Conservation (phyloP, 1,140 invertebrate genomes). For the Lasioglossum albipes region DNA sequence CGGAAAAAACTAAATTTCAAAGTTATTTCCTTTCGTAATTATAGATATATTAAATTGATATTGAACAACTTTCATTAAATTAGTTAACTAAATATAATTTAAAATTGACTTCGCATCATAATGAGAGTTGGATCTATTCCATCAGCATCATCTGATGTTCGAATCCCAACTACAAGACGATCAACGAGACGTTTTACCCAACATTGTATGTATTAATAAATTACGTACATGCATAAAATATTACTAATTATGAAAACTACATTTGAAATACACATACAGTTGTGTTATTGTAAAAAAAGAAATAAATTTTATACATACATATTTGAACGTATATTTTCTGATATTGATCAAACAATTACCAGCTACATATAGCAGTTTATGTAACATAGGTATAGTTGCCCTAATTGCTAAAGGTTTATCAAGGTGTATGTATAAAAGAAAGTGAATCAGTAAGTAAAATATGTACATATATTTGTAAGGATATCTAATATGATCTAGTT, state of each 20-base stretch:
- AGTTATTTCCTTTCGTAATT: constrained; percentile 17
- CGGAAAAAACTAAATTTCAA: constrained; percentile 27
- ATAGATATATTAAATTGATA: constrained; percentile 24
- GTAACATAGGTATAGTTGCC: background rate
- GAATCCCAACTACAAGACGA: constrained; percentile 6
- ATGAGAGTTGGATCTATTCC: background rate
- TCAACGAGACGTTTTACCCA: constrained; percentile 9
- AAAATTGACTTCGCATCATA: constrained; percentile 6
- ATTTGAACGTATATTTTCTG: constrained; percentile 35
- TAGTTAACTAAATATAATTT: background rate
- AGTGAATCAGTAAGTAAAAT: background rate
- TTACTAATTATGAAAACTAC: background rate
- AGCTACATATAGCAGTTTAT: too few relatives aligned
- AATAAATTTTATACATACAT: background rate
- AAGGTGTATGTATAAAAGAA: background rate
- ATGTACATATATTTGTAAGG: background rate
- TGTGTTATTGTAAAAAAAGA: constrained; percentile 15
- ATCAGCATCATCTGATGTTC: background rate
- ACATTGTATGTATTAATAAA: constrained; percentile 43
- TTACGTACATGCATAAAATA: constrained; percentile 3
- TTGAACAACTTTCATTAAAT: background rate
- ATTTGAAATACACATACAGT: background rate
- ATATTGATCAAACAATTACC: constrained; percentile 64
- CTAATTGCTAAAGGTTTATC: background rate
- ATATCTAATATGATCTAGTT: background rate